Evolutionary conservation across 2,888 invertebrate genomes (phyloP), one percentile per base, ranked within the genome.

Genomic region (Acrocyrtus sp.): DNA sequence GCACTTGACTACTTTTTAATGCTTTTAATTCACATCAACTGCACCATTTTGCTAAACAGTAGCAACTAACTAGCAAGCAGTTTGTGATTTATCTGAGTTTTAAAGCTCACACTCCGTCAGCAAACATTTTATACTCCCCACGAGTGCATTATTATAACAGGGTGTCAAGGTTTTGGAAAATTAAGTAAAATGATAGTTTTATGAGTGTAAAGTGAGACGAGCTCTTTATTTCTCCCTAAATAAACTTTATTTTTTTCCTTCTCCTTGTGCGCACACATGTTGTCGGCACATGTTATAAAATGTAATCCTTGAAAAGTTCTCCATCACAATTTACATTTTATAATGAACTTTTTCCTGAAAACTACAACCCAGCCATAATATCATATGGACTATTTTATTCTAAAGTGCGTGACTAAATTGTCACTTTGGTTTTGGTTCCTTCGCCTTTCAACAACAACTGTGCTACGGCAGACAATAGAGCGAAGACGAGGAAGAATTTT

Each of bases 331-430:
- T 77, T 75, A 66, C 67, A 75, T 75, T 77, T 77, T 77, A 75
- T 75, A 77, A 73, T 70, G 77, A 77, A 72, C 74, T 76, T 74
- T 58, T 68, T 48, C 39, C 54, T n/a, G n/a, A n/a, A n/a, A n/a
- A n/a, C n/a, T n/a, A n/a, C 41, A 22, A 12, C 60, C 57, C 51
- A 24, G 27, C 27, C 19, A 15, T 34, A 24, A 41, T 26, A 12
- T 22, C 39, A 34, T 39, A 47, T 22, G n/a, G n/a, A n/a, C n/a
- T n/a, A n/a, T n/a, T n/a, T n/a, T n/a, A 47, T 27, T 50, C 58
- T 54, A 41, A 26, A 56, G 69, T 61, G 62, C 56, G 69, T 62
- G 69, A 48, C 61, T 48, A 62, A 56, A 70, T 70, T 62, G 48
- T 54, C 58, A 65, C 58, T 60, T 65, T 43, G n/a, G n/a, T n/a